Conservation (phyloP, 1,140 invertebrate genomes). For the Goniozus legneri region DNA sequence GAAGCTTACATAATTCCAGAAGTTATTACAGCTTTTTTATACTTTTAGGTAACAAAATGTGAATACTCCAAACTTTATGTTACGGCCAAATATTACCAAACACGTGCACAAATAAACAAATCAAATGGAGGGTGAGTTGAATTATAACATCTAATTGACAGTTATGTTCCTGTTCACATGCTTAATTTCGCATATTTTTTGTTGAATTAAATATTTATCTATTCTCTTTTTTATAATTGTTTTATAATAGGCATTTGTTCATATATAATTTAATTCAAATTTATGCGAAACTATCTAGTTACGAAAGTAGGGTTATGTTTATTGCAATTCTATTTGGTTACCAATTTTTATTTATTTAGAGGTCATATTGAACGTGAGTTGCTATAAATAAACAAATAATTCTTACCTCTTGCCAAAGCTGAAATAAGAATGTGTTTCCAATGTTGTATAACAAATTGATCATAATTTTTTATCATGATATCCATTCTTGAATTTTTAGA, state of each 20-base stretch:
- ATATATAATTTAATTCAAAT: too few species aligned
- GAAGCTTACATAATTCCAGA: conserved; percentile 38
- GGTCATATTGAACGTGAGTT: not conserved
- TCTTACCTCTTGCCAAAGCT: too few species aligned
- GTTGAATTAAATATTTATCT: too few species aligned
- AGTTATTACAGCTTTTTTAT: conserved; percentile 15
- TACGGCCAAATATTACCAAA: conserved; percentile 31
- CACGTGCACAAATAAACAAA: conserved; percentile 25
- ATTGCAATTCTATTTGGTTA: not conserved
- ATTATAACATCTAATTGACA: too few species aligned
- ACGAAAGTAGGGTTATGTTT: not conserved
- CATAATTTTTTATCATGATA: too few species aligned
- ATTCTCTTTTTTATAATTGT: too few species aligned
- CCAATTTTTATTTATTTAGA: not conserved
- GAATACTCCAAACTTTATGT: conserved; percentile 33
- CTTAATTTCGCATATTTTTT: not conserved
- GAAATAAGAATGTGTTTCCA: too few species aligned
- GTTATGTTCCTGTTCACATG: not conserved
- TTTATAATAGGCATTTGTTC: too few species aligned
- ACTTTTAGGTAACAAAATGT: conserved; percentile 46
- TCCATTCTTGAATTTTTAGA: too few species aligned
- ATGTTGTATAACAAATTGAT: too few species aligned
- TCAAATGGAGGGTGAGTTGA: conserved; percentile 33
- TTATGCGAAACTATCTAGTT: too few species aligned
- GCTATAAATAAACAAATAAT: not conserved